Percentiles rank a stretch among this genome's conserved stretches.
Evolutionary conservation across 37 sponge, comb jelly and placozoan species (phyloP).

Genomic region (Diacarnus erythraeanus): DNA sequence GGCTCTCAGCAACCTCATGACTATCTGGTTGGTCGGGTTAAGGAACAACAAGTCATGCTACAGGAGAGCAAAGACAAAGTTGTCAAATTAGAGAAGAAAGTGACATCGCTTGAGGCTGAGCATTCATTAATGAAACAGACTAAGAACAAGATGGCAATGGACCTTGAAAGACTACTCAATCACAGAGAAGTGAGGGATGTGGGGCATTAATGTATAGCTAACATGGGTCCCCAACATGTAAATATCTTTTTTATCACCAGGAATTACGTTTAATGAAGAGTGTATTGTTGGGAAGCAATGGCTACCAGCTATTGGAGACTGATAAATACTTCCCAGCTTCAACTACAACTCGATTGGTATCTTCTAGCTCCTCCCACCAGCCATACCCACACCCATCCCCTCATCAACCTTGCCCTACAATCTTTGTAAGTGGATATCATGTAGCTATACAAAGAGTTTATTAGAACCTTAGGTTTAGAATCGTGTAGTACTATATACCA

Average conservation of each 20-base stretch:
- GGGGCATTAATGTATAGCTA: no score
- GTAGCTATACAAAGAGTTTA: no score
- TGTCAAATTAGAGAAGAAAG: not conserved
- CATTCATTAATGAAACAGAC: constrained; percentile 14
- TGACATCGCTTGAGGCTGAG: constrained; percentile 26
- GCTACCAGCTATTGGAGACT: not conserved
- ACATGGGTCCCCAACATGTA: not conserved
- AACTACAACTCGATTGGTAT: not conserved
- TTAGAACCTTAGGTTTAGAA: no score
- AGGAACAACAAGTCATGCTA: not conserved
- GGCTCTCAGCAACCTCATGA: constrained; percentile 62
- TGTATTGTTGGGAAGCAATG: constrained; percentile 10
- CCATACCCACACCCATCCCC: no score
- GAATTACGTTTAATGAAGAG: constrained; percentile 51
- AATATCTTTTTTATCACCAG: constrained; percentile 8
- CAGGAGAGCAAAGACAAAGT: not conserved
- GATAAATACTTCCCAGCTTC: not conserved
- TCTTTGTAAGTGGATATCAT: constrained; percentile 71
- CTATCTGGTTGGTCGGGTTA: constrained; percentile 56
- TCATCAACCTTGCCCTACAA: constrained; percentile 47
- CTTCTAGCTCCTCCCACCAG: constrained; percentile 3
- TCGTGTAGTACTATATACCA: no score
- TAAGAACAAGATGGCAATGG: constrained; percentile 64
- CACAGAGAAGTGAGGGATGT: constrained; percentile 68
- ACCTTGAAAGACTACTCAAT: constrained; percentile 70